A percentile compares a stretch with the other conserved stretches of the same genome.
Conservation (phyloP, 2,797 vertebrate genomes). For the Tachyglossus aculeatus region DNA sequence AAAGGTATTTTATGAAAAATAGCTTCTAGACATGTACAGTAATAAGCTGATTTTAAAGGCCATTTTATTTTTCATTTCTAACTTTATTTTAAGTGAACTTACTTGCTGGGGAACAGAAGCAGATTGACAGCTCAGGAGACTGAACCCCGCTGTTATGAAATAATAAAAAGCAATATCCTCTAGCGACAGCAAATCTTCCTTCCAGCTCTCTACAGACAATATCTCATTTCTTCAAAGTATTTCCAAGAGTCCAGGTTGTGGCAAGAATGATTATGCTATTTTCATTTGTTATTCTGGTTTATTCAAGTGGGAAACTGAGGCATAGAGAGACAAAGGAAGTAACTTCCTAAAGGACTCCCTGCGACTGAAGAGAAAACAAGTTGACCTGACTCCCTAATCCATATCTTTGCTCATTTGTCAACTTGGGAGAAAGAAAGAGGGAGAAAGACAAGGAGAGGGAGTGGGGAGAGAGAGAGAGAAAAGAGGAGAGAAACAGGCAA, state of each 20-base stretch:
- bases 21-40: not conserved
- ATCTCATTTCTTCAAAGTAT: not conserved
- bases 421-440: no score
- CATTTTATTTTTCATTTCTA: constrained; percentile 26
- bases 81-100: constrained; percentile 36
- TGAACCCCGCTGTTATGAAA: not conserved
- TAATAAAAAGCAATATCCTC: not conserved
- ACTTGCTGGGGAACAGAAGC: not conserved
- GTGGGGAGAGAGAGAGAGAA: no score
- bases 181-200: not conserved
- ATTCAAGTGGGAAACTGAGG: not conserved
- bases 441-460: no score
- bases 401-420: no score
- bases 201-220: not conserved
- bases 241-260: fast-evolving
- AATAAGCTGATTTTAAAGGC: constrained; percentile 22
- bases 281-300: not conserved
- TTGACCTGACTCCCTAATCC: no score
- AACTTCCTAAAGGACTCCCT: not conserved
- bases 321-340: fast-evolving
- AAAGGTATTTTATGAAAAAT: constrained; percentile 27
- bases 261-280: not conserved
- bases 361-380: not conserved
- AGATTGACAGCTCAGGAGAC: not conserved
- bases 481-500: no score